Evolutionary conservation across 2,888 invertebrate species (phyloP), one percentile per base, ranked within the genome.

Genomic region (Macaria notata): DNA sequence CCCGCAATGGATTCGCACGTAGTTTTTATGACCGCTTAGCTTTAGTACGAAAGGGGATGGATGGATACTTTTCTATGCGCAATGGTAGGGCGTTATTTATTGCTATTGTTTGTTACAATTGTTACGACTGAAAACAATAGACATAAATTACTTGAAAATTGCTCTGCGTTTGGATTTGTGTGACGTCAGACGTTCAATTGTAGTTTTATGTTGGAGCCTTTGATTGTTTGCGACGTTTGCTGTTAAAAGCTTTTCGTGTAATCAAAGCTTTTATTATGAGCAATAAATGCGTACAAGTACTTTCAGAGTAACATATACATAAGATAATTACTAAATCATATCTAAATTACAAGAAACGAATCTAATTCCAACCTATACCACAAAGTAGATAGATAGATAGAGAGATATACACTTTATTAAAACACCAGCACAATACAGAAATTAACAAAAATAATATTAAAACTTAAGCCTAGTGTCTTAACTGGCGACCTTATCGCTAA

Each of bases 1-100:
- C 75, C 77, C 55, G 76, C 73, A 78, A 73, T 63, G 81, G 79
- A 79, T 79, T 74, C 76, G 78, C 79, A 67, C 79, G 77, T 79
- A 81, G 76, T 81, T 81, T 83, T 82, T 81, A 84, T 75, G 73
- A 75, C 76, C 76, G 73, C 74, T 76, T 75, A 74, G 76, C 69
- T 73, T 70, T 63, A 57, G 68, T 70, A 66, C 71, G 71, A 63
- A 75, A 72, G 75, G 73, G 72, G 76, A 77, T 73, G 75, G 75
- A 78, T 79, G 72, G 71, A 73, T 76, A 73, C 64, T 65, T 71
- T 74, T 72, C 75, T 72, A 71, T 77, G 72, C 72, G 72, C 72
- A 65, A 71, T 69, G 73, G 69, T 70, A 72, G 71, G 72, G 73
- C 66, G 71, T 73, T 73, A 78, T 80, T 81, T 78, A 81, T 69